phyloP scores from a whole-genome alignment of 2,797 vertebrate species.

The Sciurus carolinensis region DNA sequence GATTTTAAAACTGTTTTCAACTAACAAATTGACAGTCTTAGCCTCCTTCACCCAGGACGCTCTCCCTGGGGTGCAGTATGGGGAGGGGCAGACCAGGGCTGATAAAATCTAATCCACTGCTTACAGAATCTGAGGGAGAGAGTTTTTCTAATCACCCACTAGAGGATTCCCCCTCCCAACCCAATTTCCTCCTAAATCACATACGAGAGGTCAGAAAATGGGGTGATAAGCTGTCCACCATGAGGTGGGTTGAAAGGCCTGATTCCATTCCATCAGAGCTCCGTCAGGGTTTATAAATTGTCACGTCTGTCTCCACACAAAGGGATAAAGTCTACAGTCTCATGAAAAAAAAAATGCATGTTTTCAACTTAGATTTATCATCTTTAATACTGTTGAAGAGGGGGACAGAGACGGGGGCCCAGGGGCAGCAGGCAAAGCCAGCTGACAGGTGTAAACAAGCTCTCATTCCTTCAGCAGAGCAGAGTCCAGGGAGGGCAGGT shows the following conservation, averaged over 20 bases:
- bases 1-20: constrained; percentile 88
- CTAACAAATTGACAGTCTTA: constrained; percentile 85
- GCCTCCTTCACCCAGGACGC: constrained; percentile 61
- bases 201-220: constrained; percentile 74
- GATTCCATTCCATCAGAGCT: constrained; percentile 70
- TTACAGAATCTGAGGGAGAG: constrained; percentile 75
- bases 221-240: constrained; percentile 63
- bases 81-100: constrained; percentile 71
- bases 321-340: constrained; percentile 7
- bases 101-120: constrained; percentile 80
- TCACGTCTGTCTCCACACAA: constrained; percentile 67
- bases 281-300: constrained; percentile 76
- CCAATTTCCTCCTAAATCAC: constrained; percentile 77
- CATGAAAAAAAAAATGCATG: not conserved
- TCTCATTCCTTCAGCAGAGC: not conserved
- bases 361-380: constrained; percentile 68
- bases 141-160: constrained; percentile 77
- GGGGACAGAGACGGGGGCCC: not conserved
- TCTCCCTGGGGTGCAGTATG: constrained; percentile 76
- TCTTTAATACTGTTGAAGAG: constrained; percentile 73
- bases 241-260: constrained; percentile 15
- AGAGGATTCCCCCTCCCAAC: constrained; percentile 41
- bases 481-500: accelerated
- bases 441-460: not conserved
- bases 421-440: not conserved